phyloP scores from a whole-genome alignment of 2,888 invertebrate genomes.

The Eulithis prunata region DNA sequence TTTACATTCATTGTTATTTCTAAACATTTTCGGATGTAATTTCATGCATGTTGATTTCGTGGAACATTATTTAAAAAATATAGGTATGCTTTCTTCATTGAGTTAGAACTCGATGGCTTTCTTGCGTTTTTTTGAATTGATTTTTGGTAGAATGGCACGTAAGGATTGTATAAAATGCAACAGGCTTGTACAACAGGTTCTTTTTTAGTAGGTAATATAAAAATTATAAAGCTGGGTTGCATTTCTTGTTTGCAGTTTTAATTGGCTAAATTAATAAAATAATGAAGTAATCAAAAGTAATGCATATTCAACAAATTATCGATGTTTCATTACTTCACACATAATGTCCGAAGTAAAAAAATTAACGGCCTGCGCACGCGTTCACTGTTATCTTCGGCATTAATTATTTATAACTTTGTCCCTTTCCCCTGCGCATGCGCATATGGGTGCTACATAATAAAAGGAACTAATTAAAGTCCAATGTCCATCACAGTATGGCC shows the following conservation, averaged over 20 bases:
- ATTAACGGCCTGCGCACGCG: conserved; percentile 52
- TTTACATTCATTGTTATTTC: conserved; percentile 37
- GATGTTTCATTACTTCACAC: conserved; percentile 40
- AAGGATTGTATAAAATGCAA: too few species aligned
- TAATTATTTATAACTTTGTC: conserved; percentile 63
- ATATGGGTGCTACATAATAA: conserved; percentile 21
- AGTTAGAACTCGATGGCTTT: too few species aligned
- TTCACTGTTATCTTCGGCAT: conserved; percentile 67
- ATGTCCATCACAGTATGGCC: conserved; percentile 1
- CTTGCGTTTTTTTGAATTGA: too few species aligned
- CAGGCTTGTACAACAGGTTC: too few species aligned
- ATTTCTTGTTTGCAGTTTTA: too few species aligned
- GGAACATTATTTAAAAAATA: too few species aligned
- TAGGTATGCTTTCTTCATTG: too few species aligned
- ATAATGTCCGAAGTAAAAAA: conserved; percentile 31
- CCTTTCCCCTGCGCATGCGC: conserved; percentile 34
- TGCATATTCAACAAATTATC: conserved; percentile 38
- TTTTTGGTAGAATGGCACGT: too few species aligned
- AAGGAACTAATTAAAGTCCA: conserved; percentile 12
- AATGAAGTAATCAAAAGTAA: conserved; percentile 18
- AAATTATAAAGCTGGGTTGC: too few species aligned
- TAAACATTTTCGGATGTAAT: conserved; percentile 13
- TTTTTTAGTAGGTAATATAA: too few species aligned
- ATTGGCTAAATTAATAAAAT: neutral
- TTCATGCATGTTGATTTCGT: conserved; percentile 1